Conservation (phyloP, 1,140 invertebrate genomes). For the Cydia splendana region DNA sequence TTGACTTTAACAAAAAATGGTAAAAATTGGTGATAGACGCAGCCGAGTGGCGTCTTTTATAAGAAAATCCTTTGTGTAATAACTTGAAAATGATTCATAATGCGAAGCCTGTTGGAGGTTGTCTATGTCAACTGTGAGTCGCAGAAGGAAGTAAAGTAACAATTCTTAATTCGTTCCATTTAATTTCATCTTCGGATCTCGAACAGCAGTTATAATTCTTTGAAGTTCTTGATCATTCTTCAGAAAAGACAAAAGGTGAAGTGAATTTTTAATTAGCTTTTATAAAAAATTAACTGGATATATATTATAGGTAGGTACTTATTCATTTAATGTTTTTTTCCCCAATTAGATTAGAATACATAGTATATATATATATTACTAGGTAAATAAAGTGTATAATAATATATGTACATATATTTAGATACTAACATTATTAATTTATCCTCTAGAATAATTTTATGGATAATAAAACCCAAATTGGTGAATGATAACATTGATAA, state of each 20-base stretch:
- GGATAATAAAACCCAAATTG: no score
- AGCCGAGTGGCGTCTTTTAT: no score
- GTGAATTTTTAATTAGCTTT: slow-evolving; percentile 8
- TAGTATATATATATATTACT: no score
- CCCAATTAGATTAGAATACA: no score
- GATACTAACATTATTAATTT: no score
- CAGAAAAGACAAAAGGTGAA: slow-evolving; percentile 2
- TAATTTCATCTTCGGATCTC: slow-evolving; percentile 51
- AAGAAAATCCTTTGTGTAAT: no score
- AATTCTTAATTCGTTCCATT: slow-evolving; percentile 59
- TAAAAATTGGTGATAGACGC: no score
- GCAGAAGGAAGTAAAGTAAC: slow-evolving; percentile 53
- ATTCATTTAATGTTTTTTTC: not conserved
- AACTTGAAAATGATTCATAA: not conserved
- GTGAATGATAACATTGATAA: no score
- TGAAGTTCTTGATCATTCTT: not conserved
- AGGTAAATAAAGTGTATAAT: no score
- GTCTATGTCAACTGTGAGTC: slow-evolving; percentile 33
- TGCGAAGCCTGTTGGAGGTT: not conserved
- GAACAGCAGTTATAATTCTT: slow-evolving; percentile 18
- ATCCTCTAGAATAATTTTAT: no score
- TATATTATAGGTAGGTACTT: not conserved
- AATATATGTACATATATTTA: not conserved
- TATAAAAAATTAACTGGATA: not conserved
- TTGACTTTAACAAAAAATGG: no score